These are phyloP conservation scores for Lamellibrachia columna DNA, from an alignment of 2,888 invertebrate genomes.

Conservation along the genomic window DNA sequence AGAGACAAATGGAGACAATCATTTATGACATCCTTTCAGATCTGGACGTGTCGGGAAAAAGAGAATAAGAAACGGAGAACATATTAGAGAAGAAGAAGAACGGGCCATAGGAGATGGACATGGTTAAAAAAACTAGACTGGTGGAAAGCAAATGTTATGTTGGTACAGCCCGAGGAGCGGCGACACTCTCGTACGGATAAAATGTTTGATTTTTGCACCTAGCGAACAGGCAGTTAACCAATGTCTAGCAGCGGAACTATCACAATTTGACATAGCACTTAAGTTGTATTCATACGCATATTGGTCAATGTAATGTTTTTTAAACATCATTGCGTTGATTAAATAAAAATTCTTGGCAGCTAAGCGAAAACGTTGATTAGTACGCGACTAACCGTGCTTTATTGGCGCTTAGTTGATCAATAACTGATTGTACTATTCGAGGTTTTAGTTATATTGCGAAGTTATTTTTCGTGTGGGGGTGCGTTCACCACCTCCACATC, in stretches of 20 bases:
- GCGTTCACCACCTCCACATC: slow-evolving; percentile 12
- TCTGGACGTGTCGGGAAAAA: no score
- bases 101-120: no score
- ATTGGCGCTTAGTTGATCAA: background rate
- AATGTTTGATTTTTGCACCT: background rate
- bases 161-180: background rate
- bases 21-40: no score
- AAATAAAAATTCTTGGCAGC: background rate
- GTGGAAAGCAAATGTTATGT: background rate
- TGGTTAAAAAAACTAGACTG: no score
- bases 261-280: background rate
- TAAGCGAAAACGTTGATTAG: background rate
- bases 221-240: background rate
- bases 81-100: no score
- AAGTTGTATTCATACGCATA: background rate
- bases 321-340: background rate
- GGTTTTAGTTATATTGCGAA: background rate
- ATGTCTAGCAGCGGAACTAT: background rate
- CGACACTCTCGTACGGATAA: background rate
- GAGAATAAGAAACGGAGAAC: no score
- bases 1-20: no score
- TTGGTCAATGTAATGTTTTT: background rate
- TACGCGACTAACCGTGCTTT: background rate
- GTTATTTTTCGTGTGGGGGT: background rate
- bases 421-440: background rate